Evolutionary conservation across 2,113 vertebrate species (phyloP).

Genomic region (Coryphaenoides rupestris): DNA sequence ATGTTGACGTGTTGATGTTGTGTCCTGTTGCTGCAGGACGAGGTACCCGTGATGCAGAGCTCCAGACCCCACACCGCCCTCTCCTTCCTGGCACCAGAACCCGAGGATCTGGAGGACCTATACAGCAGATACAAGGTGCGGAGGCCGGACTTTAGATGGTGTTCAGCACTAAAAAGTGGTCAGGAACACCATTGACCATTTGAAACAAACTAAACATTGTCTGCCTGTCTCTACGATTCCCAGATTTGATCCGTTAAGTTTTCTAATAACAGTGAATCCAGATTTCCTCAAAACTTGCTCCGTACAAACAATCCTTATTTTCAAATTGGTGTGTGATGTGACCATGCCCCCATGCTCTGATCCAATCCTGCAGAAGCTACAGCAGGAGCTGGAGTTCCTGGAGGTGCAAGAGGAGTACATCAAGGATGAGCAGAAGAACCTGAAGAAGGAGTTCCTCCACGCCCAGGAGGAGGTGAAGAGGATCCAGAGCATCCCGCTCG

Average conservation of each 20-base stretch:
- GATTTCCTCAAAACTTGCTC: too few species aligned
- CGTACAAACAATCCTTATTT: too few species aligned
- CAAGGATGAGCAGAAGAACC: slow-evolving; percentile 92
- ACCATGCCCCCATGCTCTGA: not conserved
- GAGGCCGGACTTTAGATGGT: too few species aligned
- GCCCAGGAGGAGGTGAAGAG: slow-evolving; percentile 95
- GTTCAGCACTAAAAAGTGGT: too few species aligned
- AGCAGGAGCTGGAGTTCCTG: slow-evolving; percentile 92
- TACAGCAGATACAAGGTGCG: slow-evolving; percentile 89
- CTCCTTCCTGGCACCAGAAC: slow-evolving; percentile 87
- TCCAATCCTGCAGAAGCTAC: slow-evolving; percentile 78
- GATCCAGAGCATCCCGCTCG: slow-evolving; percentile 92
- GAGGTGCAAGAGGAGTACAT: slow-evolving; percentile 96
- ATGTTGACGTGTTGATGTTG: too few species aligned
- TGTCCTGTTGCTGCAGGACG: slow-evolving; percentile 69
- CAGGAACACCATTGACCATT: too few species aligned
- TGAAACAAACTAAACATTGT: too few species aligned
- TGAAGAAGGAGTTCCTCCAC: slow-evolving; percentile 94
- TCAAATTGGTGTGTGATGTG: not conserved
- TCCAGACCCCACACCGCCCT: slow-evolving; percentile 85
- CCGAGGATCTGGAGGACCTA: slow-evolving; percentile 87
- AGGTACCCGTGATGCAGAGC: slow-evolving; percentile 76
- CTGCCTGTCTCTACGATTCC: too few species aligned
- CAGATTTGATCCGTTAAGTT: too few species aligned
- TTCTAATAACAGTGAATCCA: too few species aligned